phyloP scores from a whole-genome alignment of 2,797 vertebrate genomes.

The Hipposideros larvatus region DNA sequence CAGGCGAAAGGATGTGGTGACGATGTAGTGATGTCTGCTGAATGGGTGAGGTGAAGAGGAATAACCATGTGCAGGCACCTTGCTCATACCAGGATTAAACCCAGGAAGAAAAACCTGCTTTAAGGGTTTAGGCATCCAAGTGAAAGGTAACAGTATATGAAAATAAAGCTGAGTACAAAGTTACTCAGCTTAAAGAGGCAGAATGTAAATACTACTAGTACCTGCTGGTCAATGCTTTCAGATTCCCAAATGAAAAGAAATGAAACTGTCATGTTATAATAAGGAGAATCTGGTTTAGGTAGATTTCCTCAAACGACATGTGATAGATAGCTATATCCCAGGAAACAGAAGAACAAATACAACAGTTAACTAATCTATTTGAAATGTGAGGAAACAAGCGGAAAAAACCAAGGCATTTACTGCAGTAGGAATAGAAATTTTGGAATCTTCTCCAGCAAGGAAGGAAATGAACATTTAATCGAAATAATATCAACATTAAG shows the following conservation, averaged over 20 bases:
- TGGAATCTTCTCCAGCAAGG: not conserved
- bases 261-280: not conserved
- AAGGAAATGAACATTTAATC: not conserved
- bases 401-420: not conserved
- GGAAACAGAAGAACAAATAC: not conserved
- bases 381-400: slow-evolving; percentile 1
- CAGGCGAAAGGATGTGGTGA: not conserved
- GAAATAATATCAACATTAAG: not conserved
- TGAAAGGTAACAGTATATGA: not conserved
- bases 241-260: not conserved
- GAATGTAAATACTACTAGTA: not conserved
- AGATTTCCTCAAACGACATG: not conserved
- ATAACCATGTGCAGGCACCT: too few species aligned
- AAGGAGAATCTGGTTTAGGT: not conserved
- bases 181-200: not conserved
- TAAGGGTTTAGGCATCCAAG: not conserved
- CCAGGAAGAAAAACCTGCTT: not conserved
- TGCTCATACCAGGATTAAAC: not conserved
- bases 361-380: not conserved
- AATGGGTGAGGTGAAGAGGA: not conserved
- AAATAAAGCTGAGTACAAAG: not conserved
- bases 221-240: not conserved
- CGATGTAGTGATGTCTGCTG: not conserved
- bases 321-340: not conserved
- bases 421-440: not conserved